Percentiles rank a stretch among this genome's conserved stretches.
Evolutionary conservation across 2,888 invertebrate species (phyloP).

Genomic region (Campoletis raptor): DNA sequence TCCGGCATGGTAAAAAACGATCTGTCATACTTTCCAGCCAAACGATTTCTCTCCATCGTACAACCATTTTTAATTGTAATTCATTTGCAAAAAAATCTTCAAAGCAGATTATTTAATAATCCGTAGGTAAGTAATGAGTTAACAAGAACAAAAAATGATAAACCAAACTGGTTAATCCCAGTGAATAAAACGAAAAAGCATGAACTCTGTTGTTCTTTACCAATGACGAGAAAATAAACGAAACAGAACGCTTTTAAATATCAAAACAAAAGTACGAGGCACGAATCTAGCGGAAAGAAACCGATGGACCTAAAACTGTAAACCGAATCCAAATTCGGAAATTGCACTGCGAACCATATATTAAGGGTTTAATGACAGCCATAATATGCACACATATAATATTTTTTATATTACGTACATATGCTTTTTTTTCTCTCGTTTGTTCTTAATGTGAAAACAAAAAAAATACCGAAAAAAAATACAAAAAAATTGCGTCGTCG

Average conservation of each 20-base stretch:
- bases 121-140: conserved; percentile 60
- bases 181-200: conserved; percentile 56
- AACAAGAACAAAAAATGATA: conserved; percentile 5
- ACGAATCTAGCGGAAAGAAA: conserved; percentile 45
- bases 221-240: conserved; percentile 12
- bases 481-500: not conserved
- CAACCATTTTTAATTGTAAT: conserved; percentile 13
- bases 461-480: conserved; percentile 1
- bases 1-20: conserved; percentile 57
- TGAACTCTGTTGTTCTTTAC: conserved; percentile 37
- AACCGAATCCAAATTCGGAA: conserved; percentile 65
- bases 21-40: conserved; percentile 62
- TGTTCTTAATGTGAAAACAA: conserved; percentile 16
- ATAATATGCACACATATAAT: conserved; percentile 14
- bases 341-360: conserved; percentile 67
- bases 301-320: conserved; percentile 66
- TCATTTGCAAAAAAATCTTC: conserved; percentile 30
- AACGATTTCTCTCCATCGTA: conserved; percentile 53
- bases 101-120: conserved; percentile 44
- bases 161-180: not conserved
- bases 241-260: conserved; percentile 58
- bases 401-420: conserved; percentile 12
- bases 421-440: conserved; percentile 29
- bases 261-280: conserved; percentile 27
- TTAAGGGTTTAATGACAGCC: conserved; percentile 51